Base-by-base conservation (phyloP, 2,113 vertebrate species). In the Gasterosteus nipponicus region DNA sequence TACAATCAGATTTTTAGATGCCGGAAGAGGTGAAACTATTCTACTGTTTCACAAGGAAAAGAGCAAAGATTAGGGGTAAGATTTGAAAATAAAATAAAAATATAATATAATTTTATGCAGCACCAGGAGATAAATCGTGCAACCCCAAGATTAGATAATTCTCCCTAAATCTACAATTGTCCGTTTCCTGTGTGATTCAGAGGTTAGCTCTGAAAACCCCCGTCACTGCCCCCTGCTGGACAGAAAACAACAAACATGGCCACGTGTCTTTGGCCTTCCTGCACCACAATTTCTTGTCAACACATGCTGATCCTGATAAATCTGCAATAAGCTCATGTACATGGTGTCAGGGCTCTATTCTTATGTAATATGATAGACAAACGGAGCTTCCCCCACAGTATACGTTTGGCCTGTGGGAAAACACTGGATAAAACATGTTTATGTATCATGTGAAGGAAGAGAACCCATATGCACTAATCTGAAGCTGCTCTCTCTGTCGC, bases 401-500 rank as follows among this genome's bases (percentile, higher is more conserved):
- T 42, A 33, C 31, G n/a, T 31, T 46, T 31, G 26, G 58, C 29
- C 4, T 51, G 41, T 59, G 41, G 56, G 69, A 73, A 49, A 71
- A 59, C 46, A 41, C 42, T 54, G 42, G 18, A 29, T 53, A 26
- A 12, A 54, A 54, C 22, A 54, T 7, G 9, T 51, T n/a, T 38
- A n/a, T 66, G 12, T n/a, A 49, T 66, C 29, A 65, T 47, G 2
- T 26, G 39, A 44, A 15, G 60, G 60, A 42, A 42, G 60, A 63
- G 19, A 67, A 46, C 29, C 47, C 7, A 38, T 51, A 38, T 47
- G 38, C 35, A 42, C 31, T 67, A 77, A 79, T 14, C 14, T 58
- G 54, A 11, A 54, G 41, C 61, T 58, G 61, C 18, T n/a, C 44
- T 47, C 63, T 16, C 65, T 44, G 33, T 70, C 38, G 10, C 64